Conservation (phyloP, 2,888 invertebrate species). For the Orthonychiurus folsomi region DNA sequence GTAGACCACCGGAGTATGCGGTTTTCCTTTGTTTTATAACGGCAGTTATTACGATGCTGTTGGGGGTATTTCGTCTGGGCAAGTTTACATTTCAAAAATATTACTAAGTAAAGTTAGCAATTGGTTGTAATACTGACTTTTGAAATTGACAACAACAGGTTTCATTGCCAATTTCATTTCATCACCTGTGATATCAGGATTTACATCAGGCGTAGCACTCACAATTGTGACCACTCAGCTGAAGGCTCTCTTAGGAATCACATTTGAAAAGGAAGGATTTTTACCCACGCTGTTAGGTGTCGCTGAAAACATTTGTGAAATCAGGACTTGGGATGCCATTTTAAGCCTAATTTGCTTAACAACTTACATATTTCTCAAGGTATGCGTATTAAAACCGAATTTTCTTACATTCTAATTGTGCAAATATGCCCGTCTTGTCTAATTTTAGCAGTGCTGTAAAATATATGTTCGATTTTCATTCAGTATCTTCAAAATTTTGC, state of each 20-base stretch:
- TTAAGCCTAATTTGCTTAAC: slow-evolving; percentile 65
- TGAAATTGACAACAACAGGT: slow-evolving; percentile 49
- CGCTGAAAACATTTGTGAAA: slow-evolving; percentile 57
- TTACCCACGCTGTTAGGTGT: slow-evolving; percentile 65
- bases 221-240: slow-evolving; percentile 80
- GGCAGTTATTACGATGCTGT: slow-evolving; percentile 12
- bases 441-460: neutral
- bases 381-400: slow-evolving; percentile 47
- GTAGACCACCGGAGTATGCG: slow-evolving; percentile 7
- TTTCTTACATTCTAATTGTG: neutral
- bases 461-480: too few relatives aligned
- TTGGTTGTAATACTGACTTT: neutral
- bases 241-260: slow-evolving; percentile 65
- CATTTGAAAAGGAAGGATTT: slow-evolving; percentile 64
- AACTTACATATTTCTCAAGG: slow-evolving; percentile 63
- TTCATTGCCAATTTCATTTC: slow-evolving; percentile 84
- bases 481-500: slow-evolving; percentile 23
- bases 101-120: neutral
- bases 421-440: neutral
- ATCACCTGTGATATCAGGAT: slow-evolving; percentile 77
- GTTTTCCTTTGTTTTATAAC: slow-evolving; percentile 5
- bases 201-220: slow-evolving; percentile 83
- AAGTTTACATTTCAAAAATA: too few relatives aligned
- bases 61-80: slow-evolving; percentile 69
- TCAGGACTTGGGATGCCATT: slow-evolving; percentile 58